Conservation (phyloP, 2,113 vertebrate genomes). For the Apteryx mantelli region DNA sequence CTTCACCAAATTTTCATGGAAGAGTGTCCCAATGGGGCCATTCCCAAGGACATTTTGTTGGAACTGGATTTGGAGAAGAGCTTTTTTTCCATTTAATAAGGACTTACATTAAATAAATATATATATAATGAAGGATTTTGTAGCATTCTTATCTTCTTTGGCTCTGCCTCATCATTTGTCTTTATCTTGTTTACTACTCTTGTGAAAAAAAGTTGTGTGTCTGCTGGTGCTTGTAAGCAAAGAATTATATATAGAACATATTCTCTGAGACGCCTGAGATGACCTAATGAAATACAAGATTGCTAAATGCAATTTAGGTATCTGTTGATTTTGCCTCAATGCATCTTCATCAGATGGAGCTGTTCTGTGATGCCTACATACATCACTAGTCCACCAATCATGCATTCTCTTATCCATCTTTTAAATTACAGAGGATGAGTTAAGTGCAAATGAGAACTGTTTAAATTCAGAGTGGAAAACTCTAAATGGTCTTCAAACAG, state of each 20-base stretch:
- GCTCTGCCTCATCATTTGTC: not conserved
- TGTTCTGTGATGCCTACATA: not conserved
- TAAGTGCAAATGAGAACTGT: not conserved
- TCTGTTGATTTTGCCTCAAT: not conserved
- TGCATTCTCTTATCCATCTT: not conserved
- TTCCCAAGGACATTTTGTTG: not conserved
- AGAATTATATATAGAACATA: not conserved
- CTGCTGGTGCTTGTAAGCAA: not conserved
- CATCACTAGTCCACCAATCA: not conserved
- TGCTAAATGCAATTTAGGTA: not conserved
- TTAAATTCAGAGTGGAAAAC: not conserved
- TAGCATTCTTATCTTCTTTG: not conserved
- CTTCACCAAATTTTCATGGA: not conserved
- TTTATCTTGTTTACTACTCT: not conserved
- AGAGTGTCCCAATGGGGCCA: rapidly evolving
- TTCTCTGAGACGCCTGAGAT: not conserved
- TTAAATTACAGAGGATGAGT: constrained; percentile 4
- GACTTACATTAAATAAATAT: not conserved
- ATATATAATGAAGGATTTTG: not conserved
- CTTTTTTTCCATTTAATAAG: not conserved
- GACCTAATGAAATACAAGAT: not conserved
- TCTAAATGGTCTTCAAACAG: not conserved
- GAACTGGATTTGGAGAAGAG: not conserved
- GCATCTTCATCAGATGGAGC: not conserved
- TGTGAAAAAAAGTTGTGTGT: not conserved